Base-by-base conservation (phyloP, 1,140 invertebrate genomes). In the Fopius arisanus region DNA sequence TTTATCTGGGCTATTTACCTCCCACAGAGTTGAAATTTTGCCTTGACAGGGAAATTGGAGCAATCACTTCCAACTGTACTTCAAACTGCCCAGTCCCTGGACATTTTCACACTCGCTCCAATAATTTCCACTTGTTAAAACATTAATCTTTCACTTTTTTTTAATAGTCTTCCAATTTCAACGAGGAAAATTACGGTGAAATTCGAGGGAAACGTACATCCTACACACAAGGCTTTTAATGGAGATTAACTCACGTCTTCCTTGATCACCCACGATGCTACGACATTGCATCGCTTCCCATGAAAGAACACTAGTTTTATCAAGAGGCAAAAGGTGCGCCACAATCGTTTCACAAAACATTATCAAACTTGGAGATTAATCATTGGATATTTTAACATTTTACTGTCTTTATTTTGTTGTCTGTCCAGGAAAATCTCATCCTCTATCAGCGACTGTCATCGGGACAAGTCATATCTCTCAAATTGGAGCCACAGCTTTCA, bases 1-100 rank as follows among this genome's bases (percentile, higher is more conserved):
- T 9, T 59, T 59, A 7, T 26, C 2, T 62, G 10, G 14, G 19
- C 33, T 73, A 67, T 73, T 73, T 73, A 73, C 71, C 71, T 73
- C 65, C 43, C 28, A 51, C 63, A 14, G 70, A 41, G 70, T 63
- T 73, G 37, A 23, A 43, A 67, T 33, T 73, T 67, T 1, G 23
- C 28, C 41, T 37, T 67, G 65, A 67, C 33, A 65, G 40, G 3
- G 65, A 67, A 65, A 19, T 73, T 73, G 71, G 54, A 59, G 54
- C 23, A 28, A 59, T 59, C n/a, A n/a, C n/a, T n/a, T n/a, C n/a
- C n/a, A n/a, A n/a, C 43, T 5, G 23, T 19, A n/a, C 21, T 28
- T 59, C 23, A 59, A 28, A 48, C 16, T 48, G 14, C 1, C 41
- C 41, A 54, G 19, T 54, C 3, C 4, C 21, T 9, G 51, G 23